Conservation (phyloP, 2,797 vertebrate genomes). For the Sparus aurata region DNA sequence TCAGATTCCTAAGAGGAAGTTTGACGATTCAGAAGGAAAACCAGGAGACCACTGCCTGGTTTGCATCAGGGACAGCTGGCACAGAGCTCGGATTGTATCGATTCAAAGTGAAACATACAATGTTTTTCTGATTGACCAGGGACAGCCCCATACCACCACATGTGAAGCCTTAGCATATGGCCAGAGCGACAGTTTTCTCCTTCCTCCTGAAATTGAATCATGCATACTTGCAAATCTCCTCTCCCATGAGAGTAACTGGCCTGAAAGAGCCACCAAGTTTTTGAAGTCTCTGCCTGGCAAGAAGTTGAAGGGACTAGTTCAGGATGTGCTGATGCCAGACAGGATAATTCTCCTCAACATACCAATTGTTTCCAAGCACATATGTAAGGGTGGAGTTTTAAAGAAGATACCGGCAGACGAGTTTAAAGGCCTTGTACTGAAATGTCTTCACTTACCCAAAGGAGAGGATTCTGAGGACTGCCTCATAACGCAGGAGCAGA, state of each 20-base stretch:
- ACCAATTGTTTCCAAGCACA: conserved; percentile 81
- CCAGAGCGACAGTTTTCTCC: conserved; percentile 84
- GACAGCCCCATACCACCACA: conserved; percentile 68
- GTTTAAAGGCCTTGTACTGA: conserved; percentile 77
- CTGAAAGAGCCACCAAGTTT: conserved; percentile 82
- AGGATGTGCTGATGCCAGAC: conserved; percentile 86
- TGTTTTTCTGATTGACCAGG: conserved; percentile 91
- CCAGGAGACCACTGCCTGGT: conserved; percentile 86
- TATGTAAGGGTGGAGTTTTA: conserved; percentile 85
- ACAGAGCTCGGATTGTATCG: conserved; percentile 89
- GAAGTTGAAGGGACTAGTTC: conserved; percentile 85
- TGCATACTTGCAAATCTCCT: conserved; percentile 89
- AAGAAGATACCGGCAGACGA: conserved; percentile 73
- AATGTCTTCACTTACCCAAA: conserved; percentile 61
- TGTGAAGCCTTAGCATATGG: conserved; percentile 83
- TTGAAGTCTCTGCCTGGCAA: conserved; percentile 85
- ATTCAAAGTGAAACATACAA: conserved; percentile 69
- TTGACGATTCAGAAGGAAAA: conserved; percentile 76
- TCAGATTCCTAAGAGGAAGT: conserved; percentile 79
- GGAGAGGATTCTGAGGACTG: conserved; percentile 29
- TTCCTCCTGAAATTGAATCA: conserved; percentile 88
- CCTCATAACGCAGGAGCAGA: conserved; percentile 17
- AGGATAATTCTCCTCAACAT: conserved; percentile 88
- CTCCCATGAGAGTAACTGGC: conserved; percentile 77
- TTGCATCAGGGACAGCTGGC: conserved; percentile 83